Conservation (phyloP, 2,797 vertebrate genomes). For the Hydrocynus forskahlii region DNA sequence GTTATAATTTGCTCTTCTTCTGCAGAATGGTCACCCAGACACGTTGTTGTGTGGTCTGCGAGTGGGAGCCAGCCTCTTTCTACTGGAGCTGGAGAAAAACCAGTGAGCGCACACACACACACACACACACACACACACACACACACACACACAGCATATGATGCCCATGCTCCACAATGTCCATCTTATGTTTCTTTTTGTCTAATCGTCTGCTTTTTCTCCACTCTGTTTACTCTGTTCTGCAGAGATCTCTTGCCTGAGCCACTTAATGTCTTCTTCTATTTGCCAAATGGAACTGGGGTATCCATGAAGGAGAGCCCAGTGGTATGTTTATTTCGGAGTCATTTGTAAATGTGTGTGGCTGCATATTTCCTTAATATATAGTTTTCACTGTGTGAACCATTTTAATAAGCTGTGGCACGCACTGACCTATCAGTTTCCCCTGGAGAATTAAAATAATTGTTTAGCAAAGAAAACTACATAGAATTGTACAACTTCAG, state of each 20-base stretch:
- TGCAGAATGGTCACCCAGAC: conserved; percentile 76
- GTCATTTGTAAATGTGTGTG: not conserved
- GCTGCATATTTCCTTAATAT: not conserved
- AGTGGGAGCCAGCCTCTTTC: conserved; percentile 71
- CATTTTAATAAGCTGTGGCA: not conserved
- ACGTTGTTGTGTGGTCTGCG: conserved; percentile 77
- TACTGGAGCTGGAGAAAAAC: conserved; percentile 87
- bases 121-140: conserved; percentile 26
- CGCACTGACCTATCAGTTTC: too few species aligned
- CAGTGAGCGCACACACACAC: conserved; percentile 76
- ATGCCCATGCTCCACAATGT: not conserved
- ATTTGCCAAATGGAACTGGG: conserved; percentile 83
- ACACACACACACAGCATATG: conserved; percentile 35
- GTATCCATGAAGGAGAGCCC: conserved; percentile 66
- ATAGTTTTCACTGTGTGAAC: not conserved
- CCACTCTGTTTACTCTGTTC: conserved; percentile 5
- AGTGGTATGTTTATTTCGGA: conserved; percentile 62
- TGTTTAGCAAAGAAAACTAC: too few species aligned
- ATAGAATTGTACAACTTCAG: too few species aligned
- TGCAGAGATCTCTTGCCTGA: conserved; percentile 80
- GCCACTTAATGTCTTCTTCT: conserved; percentile 79
- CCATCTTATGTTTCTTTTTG: conserved; percentile 15
- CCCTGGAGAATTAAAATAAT: too few species aligned
- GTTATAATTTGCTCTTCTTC: conserved; percentile 12
- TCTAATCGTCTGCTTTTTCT: conserved; percentile 24